phyloP scores from a whole-genome alignment of 2,113 vertebrate species.

The Sphaerodactylus townsendi region DNA sequence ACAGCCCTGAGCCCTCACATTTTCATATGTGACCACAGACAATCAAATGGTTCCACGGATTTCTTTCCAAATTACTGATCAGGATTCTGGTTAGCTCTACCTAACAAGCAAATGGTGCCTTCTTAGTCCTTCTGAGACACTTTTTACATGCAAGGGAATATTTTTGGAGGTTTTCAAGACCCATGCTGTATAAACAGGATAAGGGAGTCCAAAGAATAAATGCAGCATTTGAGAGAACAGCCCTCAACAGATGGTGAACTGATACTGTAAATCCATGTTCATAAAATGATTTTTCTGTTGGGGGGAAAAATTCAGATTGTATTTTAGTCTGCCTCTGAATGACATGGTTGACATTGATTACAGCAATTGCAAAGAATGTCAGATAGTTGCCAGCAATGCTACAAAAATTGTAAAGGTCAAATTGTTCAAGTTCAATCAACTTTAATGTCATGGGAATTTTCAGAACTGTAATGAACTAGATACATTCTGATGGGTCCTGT shows the following conservation, averaged over 20 bases:
- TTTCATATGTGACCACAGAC: no score
- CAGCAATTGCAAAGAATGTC: not conserved
- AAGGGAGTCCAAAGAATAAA: slow-evolving; percentile 12
- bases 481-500: not conserved
- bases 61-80: not conserved
- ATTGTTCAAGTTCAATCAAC: not conserved
- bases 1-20: not conserved
- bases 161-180: not conserved
- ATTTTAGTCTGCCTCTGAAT: slow-evolving; percentile 25
- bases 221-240: slow-evolving; percentile 14
- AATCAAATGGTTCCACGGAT: not conserved
- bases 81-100: not conserved
- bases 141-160: slow-evolving; percentile 9
- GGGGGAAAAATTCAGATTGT: slow-evolving; percentile 23
- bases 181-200: not conserved
- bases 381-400: not conserved
- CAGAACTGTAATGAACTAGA: not conserved
- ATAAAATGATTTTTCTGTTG: slow-evolving; percentile 33
- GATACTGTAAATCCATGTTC: slow-evolving; percentile 35
- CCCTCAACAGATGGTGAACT: slow-evolving; percentile 15
- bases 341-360: slow-evolving; percentile 18
- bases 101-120: not conserved
- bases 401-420: not conserved
- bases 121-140: not conserved
- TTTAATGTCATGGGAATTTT: slow-evolving; percentile 14